These are phyloP conservation scores for Megalurothrips usitatus DNA, from an alignment of 2,888 invertebrate species.

Conservation along the genomic window DNA sequence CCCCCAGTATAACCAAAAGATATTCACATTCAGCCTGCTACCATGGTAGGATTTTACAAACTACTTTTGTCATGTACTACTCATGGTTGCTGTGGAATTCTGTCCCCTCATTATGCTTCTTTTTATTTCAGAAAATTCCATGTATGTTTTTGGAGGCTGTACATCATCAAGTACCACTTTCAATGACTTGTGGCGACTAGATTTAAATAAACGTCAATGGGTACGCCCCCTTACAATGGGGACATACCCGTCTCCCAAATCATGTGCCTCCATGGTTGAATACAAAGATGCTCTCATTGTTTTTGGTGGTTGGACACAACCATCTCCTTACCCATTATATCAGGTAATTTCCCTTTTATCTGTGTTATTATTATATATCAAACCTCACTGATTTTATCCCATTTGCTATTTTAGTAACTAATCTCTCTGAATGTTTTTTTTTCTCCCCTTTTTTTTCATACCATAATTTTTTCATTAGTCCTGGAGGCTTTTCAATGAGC, in stretches of 20 bases:
- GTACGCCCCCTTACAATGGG: conserved; percentile 75
- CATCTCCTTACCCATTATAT: conserved; percentile 76
- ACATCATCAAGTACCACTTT: conserved; percentile 91
- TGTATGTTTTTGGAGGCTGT: conserved; percentile 96
- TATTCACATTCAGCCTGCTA: conserved; percentile 89
- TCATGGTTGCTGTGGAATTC: not conserved
- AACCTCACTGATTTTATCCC: not conserved
- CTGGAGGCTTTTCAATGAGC: conserved; percentile 84
- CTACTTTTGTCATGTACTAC: not conserved
- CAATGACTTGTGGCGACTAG: conserved; percentile 93
- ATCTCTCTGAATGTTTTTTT: not conserved
- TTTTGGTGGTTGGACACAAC: conserved; percentile 95
- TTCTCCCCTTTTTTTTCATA: conserved; percentile 27
- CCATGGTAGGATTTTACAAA: conserved; percentile 47
- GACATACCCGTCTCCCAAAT: conserved; percentile 92
- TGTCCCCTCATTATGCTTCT: conserved; percentile 29
- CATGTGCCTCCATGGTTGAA: conserved; percentile 86
- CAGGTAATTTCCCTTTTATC: conserved; percentile 52
- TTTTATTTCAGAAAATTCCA: conserved; percentile 58
- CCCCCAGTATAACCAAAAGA: conserved; percentile 78
- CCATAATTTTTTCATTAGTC: conserved; percentile 45
- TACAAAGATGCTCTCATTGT: conserved; percentile 77
- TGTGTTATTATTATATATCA: conserved; percentile 20
- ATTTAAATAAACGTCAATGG: conserved; percentile 82
- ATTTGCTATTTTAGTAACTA: conserved; percentile 7